These are phyloP conservation scores for Nothobranchius furzeri DNA, from an alignment of 2,113 vertebrate species.

Conservation along the genomic window DNA sequence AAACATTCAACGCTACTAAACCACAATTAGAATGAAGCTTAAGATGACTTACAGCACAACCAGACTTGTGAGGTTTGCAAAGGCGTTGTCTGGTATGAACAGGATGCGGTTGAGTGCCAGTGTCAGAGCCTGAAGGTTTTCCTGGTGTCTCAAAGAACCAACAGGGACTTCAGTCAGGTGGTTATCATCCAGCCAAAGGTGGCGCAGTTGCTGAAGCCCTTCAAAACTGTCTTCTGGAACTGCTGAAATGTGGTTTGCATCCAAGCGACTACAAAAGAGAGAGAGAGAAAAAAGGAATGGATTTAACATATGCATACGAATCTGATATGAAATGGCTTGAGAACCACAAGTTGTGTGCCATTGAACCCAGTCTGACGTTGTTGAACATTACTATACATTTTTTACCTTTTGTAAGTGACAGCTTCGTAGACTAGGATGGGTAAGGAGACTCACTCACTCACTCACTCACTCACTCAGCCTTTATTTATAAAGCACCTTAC, in stretches of 20 bases:
- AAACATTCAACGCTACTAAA: constrained; percentile 8
- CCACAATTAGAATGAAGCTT: constrained; percentile 24
- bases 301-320: not conserved
- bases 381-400: not conserved
- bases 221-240: constrained; percentile 95
- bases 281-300: not conserved
- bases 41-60: constrained; percentile 92
- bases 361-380: no score
- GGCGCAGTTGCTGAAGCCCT: constrained; percentile 90
- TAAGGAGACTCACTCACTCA: no score
- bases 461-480: no score
- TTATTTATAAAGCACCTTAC: no score
- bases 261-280: constrained; percentile 83
- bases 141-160: constrained; percentile 87
- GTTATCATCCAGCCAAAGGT: constrained; percentile 98
- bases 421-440: no score
- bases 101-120: constrained; percentile 94
- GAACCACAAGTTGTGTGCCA: not conserved
- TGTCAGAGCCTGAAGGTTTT: constrained; percentile 91
- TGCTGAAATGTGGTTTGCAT: constrained; percentile 93
- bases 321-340: not conserved
- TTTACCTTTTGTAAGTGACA: not conserved
- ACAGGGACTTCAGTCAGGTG: constrained; percentile 89
- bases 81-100: constrained; percentile 90
- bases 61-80: constrained; percentile 93